These are phyloP conservation scores for Leptopilina myrica DNA, from an alignment of 2,888 invertebrate species.

Conservation along the genomic window DNA sequence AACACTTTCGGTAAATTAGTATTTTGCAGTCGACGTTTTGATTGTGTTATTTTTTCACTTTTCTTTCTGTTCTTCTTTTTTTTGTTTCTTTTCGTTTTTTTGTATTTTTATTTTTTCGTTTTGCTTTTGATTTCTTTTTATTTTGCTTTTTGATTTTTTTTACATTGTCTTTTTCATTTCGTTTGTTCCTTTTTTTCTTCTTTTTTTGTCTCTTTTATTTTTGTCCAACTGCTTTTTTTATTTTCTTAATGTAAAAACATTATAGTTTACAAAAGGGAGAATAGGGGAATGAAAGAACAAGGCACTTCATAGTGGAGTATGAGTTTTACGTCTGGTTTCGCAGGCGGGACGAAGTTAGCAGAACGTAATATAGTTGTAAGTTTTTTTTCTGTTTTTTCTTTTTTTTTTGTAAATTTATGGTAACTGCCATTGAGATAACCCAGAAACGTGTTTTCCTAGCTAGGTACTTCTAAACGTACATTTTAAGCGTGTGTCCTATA, in stretches of 20 bases:
- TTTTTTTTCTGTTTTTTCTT: conserved; percentile 25
- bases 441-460: conserved; percentile 58
- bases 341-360: conserved; percentile 18
- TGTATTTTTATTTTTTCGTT: no score
- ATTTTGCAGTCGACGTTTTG: no score
- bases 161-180: not conserved
- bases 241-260: conserved; percentile 5
- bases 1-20: no score
- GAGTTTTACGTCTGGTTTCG: conserved; percentile 17
- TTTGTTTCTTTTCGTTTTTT: no score
- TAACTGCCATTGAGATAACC: conserved; percentile 60
- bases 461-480: conserved; percentile 42
- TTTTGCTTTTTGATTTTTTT: no score
- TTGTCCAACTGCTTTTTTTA: not conserved
- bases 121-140: no score
- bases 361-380: conserved; percentile 38
- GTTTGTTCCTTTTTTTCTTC: not conserved
- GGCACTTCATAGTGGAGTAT: not conserved
- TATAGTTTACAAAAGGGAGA: conserved; percentile 8
- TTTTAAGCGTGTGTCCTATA: conserved; percentile 4
- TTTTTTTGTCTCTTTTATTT: not conserved
- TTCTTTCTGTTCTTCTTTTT: no score
- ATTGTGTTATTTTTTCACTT: no score
- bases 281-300: not conserved
- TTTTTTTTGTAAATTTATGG: conserved; percentile 57